Base-by-base conservation (phyloP, 2,888 invertebrate species). In the Linhomoeus sp. region DNA sequence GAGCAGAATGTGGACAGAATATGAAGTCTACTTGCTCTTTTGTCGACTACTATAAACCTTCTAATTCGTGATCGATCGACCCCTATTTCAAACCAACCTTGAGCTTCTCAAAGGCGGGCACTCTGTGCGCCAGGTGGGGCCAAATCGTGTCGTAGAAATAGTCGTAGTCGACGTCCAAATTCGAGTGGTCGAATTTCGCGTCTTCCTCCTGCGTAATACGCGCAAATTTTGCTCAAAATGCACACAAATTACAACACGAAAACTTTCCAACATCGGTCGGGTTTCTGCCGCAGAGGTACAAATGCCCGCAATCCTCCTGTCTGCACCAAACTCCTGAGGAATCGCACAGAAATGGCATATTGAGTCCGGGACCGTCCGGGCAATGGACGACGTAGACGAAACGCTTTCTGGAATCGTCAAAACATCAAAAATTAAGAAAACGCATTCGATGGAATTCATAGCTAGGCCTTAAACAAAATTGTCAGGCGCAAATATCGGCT, bases 311-410 rank as follows among this genome's bases (percentile, higher is more conserved):
- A 22, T 87, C 86, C 65, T 88, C 83, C 58, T 83, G 75, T 56
- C 78, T 70, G 41, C 69, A 65, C 69, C 82, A 84, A 7, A 77
- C 69, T 25, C 83, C 82, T 50, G 75, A 73, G 19, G 81, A 76
- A 67, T 99, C 94, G 49, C 83, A 74, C 2, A 82, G 72, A 55
- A 84, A 67, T 1, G 97, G 97, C 46, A 80, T 78, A 55, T 80
- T 77, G 35, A 90, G 66, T 1, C 80, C 77, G 9, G 81, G 81
- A 7, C 77, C 79, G 49, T 77, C 76, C 49, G 78, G 77, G 50
- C 69, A 77, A 55, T 78, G 76, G 48, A 81, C 73, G 63, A 76
- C 74, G 70, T 80, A 84, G 52, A 88, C 76, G 70, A 76, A 80
- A 58, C 83, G 70, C 70, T 84, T 79, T 62, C 92, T 43, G 33